phyloP scores from a whole-genome alignment of 1,140 invertebrate species.

The Andricus grossulariae region DNA sequence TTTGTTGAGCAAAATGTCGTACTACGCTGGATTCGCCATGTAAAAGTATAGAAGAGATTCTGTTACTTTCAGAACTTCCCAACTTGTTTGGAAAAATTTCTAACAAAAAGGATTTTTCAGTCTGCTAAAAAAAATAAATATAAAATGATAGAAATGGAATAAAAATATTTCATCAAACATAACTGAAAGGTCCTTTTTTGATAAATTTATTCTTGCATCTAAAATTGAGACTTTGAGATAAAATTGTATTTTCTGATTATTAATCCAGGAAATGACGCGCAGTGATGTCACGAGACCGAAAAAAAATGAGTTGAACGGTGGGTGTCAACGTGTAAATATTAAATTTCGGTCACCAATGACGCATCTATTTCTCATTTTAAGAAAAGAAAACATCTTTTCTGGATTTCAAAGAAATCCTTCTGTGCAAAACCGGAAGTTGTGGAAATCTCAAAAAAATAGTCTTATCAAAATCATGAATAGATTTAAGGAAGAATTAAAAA shows the following conservation, averaged over 20 bases:
- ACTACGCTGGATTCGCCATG: slow-evolving; percentile 2
- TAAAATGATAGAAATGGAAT: neutral
- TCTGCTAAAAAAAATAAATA: neutral
- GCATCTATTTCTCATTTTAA: slow-evolving; percentile 22
- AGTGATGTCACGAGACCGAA: neutral
- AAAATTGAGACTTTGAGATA: no score
- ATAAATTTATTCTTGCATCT: no score
- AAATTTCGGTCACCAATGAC: slow-evolving; percentile 8
- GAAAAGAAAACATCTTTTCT: neutral
- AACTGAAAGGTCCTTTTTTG: no score
- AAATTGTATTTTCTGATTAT: neutral
- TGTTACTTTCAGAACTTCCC: slow-evolving; percentile 25
- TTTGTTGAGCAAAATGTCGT: slow-evolving; percentile 14
- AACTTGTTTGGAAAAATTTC: neutral
- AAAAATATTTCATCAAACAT: neutral
- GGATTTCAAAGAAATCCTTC: slow-evolving; percentile 22
- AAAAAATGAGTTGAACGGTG: slow-evolving; percentile 4
- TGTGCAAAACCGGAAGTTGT: slow-evolving; percentile 10
- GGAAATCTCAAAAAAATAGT: neutral
- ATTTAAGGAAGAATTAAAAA: neutral
- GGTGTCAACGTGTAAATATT: slow-evolving; percentile 24
- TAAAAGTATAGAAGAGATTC: slow-evolving; percentile 13
- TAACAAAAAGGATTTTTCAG: neutral
- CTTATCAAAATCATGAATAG: neutral
- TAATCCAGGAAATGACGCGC: slow-evolving; percentile 2